Conservation (phyloP, 2,113 vertebrate species). For the Eurypyga helias region DNA sequence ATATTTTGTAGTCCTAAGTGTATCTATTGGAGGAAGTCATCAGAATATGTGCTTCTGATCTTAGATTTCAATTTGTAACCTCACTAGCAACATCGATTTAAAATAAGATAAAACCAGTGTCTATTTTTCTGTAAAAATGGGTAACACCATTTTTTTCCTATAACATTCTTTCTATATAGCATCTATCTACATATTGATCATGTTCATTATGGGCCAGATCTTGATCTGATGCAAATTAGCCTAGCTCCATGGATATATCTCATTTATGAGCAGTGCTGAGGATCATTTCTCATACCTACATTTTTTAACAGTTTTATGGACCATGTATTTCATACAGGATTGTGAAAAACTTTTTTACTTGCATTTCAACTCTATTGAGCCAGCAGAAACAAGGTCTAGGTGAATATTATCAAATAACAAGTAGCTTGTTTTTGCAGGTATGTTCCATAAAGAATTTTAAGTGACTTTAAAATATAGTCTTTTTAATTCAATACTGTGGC, state of each 20-base stretch:
- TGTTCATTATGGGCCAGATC: neutral
- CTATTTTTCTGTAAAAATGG: neutral
- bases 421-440: neutral
- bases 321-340: neutral
- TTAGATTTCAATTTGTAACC: neutral
- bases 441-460: neutral
- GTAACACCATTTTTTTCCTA: neutral
- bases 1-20: neutral
- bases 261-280: neutral
- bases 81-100: neutral
- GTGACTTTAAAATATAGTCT: neutral
- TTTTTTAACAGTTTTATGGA: neutral
- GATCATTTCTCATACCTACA: neutral
- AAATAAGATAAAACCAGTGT: neutral
- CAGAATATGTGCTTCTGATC: neutral
- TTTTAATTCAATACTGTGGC: neutral
- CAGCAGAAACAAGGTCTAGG: neutral
- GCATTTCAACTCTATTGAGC: neutral
- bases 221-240: neutral
- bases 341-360: neutral
- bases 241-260: neutral
- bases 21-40: neutral
- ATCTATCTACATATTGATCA: neutral
- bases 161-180: neutral
- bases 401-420: neutral